phyloP scores from a whole-genome alignment of 2,797 vertebrate species.

The Enteromius unitaeniatus region DNA sequence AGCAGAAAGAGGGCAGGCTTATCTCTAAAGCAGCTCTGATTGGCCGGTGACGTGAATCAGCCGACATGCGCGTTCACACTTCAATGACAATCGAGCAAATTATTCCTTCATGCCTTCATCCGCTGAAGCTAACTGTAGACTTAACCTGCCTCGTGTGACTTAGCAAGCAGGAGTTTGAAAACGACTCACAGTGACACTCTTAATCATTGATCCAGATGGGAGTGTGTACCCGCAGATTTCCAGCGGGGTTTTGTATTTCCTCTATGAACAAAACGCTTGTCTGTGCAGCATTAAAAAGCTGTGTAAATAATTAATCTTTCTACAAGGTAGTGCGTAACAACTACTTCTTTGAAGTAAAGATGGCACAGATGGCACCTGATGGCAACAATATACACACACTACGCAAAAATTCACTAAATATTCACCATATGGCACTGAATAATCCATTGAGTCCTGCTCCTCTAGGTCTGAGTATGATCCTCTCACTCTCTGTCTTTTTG shows the following conservation, averaged over 20 bases:
- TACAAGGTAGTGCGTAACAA: conserved; percentile 58
- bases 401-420: conserved; percentile 42
- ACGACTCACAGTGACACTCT: conserved; percentile 37
- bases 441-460: conserved; percentile 36
- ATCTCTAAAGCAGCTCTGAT: conserved; percentile 30
- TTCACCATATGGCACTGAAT: conserved; percentile 48
- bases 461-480: conserved; percentile 32
- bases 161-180: conserved; percentile 39
- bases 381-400: conserved; percentile 37
- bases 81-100: conserved; percentile 19
- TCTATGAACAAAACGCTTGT: conserved; percentile 67
- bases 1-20: conserved; percentile 32
- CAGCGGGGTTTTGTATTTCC: conserved; percentile 67
- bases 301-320: conserved; percentile 74
- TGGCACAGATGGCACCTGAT: conserved; percentile 69
- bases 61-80: conserved; percentile 23
- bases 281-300: conserved; percentile 63
- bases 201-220: conserved; percentile 65
- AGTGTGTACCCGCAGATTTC: conserved; percentile 65
- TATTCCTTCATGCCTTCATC: conserved; percentile 10
- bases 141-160: conserved; percentile 21
- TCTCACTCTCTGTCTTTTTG: conserved; percentile 41
- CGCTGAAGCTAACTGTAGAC: background rate
- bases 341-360: conserved; percentile 68
- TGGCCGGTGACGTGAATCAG: background rate